Conservation (phyloP, 2,797 vertebrate species). For the Remorina albescens region DNA sequence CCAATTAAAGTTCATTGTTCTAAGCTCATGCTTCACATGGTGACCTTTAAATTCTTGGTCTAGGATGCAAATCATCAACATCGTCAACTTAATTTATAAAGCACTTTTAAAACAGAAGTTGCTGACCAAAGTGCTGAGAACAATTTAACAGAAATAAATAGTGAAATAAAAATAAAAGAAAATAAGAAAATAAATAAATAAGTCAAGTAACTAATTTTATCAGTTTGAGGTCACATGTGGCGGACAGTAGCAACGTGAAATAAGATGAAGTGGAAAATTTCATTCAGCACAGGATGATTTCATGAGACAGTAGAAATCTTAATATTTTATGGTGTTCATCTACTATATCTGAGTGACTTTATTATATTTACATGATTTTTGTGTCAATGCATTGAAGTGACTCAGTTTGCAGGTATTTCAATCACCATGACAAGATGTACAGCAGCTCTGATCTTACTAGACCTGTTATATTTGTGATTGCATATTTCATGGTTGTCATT, state of each 20-base stretch:
- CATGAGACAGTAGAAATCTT: neutral
- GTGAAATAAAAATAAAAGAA: no score
- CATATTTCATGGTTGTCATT: neutral
- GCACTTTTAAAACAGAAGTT: no score
- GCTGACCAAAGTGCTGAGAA: no score
- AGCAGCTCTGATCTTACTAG: neutral
- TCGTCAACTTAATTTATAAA: no score
- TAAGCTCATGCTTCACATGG: neutral
- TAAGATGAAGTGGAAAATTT: neutral
- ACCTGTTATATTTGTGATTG: neutral
- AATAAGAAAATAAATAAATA: no score
- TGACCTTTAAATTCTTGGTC: neutral
- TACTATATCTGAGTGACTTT: neutral
- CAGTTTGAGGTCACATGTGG: no score
- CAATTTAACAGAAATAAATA: no score
- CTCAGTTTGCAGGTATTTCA: neutral
- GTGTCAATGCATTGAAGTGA: neutral
- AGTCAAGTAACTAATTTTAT: no score
- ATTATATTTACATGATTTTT: neutral
- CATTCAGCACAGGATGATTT: neutral
- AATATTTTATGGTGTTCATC: no score
- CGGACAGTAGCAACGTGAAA: neutral
- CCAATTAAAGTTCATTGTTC: neutral
- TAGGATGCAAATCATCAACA: no score
- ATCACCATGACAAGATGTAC: neutral